A percentile compares a stretch with the other conserved stretches of the same genome.
phyloP scores from a whole-genome alignment of 2,797 vertebrate species.

The Vespertilio murinus region DNA sequence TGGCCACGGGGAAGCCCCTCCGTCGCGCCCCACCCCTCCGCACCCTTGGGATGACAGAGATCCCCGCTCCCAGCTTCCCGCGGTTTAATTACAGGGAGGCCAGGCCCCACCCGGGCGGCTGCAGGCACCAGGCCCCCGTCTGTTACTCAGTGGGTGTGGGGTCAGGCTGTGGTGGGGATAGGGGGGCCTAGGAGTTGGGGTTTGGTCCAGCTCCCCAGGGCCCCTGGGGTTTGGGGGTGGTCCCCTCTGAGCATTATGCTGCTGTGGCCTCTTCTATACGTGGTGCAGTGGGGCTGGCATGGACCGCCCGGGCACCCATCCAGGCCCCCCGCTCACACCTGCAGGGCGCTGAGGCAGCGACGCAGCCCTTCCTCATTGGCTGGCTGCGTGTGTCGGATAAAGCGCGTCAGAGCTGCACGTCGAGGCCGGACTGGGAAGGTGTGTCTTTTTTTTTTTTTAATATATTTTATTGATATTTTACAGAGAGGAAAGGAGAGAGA shows the following conservation, averaged over 20 bases:
- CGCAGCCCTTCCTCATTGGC: neutral
- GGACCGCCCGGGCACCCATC: neutral
- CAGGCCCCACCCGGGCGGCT: slow-evolving; percentile 23
- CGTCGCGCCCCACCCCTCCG: slow-evolving; percentile 67
- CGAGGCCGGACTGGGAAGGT: neutral
- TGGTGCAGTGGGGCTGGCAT: neutral
- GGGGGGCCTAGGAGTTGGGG: too few relatives aligned
- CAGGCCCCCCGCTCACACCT: neutral
- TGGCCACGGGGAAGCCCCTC: neutral
- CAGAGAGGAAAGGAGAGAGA: too few relatives aligned
- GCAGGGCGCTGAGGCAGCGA: neutral
- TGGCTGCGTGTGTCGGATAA: neutral
- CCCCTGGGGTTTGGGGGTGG: neutral
- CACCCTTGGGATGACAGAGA: neutral
- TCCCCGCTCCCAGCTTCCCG: neutral
- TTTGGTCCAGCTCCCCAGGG: neutral
- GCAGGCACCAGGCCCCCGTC: neutral
- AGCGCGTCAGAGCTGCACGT: neutral
- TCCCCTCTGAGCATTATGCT: neutral
- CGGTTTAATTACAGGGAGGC: slow-evolving; percentile 67
- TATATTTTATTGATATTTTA: too few relatives aligned
- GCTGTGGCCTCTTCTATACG: neutral
- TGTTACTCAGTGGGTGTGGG: neutral
- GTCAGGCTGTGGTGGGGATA: too few relatives aligned
- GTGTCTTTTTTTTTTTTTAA: too few relatives aligned